Conservation (phyloP, 2,888 invertebrate species). For the Parnassius smintheus region DNA sequence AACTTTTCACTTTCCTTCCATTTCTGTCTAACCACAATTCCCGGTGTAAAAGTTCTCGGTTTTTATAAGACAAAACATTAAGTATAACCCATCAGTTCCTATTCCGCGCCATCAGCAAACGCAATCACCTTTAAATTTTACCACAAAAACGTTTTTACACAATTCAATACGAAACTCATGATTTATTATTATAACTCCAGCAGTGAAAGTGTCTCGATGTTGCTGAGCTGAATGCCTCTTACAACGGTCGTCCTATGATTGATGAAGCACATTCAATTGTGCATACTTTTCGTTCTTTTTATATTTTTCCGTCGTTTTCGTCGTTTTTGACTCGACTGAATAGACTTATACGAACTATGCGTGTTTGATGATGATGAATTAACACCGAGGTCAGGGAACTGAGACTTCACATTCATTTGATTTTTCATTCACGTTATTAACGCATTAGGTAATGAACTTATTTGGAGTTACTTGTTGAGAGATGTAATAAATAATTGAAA, state of each 20-base stretch:
- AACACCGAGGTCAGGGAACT: conserved; percentile 37
- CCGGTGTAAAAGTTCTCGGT: no score
- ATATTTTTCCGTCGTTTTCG: conserved; percentile 42
- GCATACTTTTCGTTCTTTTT: conserved; percentile 47
- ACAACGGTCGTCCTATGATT: conserved; percentile 57
- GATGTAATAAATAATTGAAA: no score
- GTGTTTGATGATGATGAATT: conserved; percentile 40
- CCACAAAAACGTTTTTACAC: conserved; percentile 44
- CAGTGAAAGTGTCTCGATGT: conserved; percentile 63
- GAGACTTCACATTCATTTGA: conserved; percentile 25
- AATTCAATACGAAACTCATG: conserved; percentile 45
- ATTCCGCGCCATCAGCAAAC: background rate
- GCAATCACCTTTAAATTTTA: conserved; percentile 42
- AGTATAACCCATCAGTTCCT: no score
- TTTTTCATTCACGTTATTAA: background rate
- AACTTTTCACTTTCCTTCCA: no score
- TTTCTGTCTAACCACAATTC: no score
- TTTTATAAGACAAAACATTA: no score
- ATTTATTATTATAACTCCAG: conserved; percentile 54
- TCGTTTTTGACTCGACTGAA: conserved; percentile 32
- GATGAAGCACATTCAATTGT: conserved; percentile 61
- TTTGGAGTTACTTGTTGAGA: background rate
- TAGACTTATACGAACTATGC: conserved; percentile 35
- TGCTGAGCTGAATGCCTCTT: conserved; percentile 48
- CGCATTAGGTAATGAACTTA: background rate